Evolutionary conservation across 2,113 vertebrate genomes (phyloP), one percentile per base, ranked within the genome.

Genomic region (Atrichornis clamosus): DNA sequence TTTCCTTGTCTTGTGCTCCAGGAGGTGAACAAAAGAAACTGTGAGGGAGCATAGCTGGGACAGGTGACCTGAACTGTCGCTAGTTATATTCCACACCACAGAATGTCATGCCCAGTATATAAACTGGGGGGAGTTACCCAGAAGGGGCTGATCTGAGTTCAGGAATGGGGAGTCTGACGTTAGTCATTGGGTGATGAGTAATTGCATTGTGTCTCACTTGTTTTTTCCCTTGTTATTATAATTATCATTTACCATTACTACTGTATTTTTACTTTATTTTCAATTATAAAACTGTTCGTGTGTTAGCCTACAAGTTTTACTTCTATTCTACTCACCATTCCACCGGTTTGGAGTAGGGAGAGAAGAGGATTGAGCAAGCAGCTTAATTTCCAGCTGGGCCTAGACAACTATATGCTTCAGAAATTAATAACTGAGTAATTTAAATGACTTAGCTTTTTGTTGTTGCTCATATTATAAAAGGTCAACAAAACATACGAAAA

Each of bases 291-390:
- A 14, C 11, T 46, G 3, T n/a, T 53, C 23, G 46, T 59, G 18
- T 10, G 7, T 15, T 23, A 39, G 12, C 6, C 15, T 15, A 18
- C 7, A 30, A 37, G 28, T 50, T 39, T 26, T 8, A 28, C 33
- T 58, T 73, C 24, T 10, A 52, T 53, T 60, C 44, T 67, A 27
- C 19, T 68, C 6, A 28, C 20, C 4, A 15, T 60, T 75, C 9
- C 11, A n/a, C n/a, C 0, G 0, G 0, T 13, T 7, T 47, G 39
- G 44, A 53, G 9, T 53, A 33, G 19, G 15, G 13, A 46, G 33
- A 30, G 16, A 39, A 52, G 9, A 2, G 14, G 5, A 11, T n/a
- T 82, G 28, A 53, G 24, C 0, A 0, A 26, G 33, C 24, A 52
- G 23, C 5, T 16, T n/a, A 14, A 24, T 75, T 89, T 68, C 33